A percentile compares a stretch with the other conserved stretches of the same genome.
Conservation (phyloP, 2,888 invertebrate genomes). For the Eumerus sabulonum region DNA sequence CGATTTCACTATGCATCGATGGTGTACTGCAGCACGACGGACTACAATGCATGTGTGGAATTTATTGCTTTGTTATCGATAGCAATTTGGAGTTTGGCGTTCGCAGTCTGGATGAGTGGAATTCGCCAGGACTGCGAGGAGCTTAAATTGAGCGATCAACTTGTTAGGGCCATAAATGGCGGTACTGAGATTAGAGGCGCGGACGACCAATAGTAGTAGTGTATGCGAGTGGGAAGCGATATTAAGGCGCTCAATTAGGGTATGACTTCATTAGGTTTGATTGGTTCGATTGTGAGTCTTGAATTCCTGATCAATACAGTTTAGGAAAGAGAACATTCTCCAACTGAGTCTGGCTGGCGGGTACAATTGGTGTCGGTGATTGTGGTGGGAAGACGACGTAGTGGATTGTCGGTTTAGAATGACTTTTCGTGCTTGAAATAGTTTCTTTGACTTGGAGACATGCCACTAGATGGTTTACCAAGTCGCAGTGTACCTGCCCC, state of each 20-base stretch:
- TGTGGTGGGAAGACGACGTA: no score
- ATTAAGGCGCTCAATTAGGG: conserved; percentile 20
- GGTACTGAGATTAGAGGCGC: conserved; percentile 33
- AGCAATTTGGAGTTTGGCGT: conserved; percentile 58
- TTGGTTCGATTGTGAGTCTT: not conserved
- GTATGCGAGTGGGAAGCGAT: not conserved
- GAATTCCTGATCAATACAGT: no score
- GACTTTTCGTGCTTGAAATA: no score
- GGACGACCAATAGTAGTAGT: not conserved
- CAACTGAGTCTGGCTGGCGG: no score
- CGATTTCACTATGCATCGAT: not conserved
- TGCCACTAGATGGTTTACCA: no score
- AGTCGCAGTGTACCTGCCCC: no score
- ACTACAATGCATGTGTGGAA: conserved; percentile 66
- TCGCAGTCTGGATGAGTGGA: conserved; percentile 11
- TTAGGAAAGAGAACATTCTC: no score
- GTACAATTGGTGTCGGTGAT: no score
- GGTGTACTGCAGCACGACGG: conserved; percentile 50
- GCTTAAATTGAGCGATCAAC: conserved; percentile 67
- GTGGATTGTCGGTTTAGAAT: no score
- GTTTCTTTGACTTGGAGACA: no score
- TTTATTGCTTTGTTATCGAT: conserved; percentile 68
- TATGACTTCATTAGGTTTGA: conserved; percentile 19
- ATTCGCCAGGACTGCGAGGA: conserved; percentile 7
- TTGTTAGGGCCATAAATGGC: conserved; percentile 63